Base-by-base conservation (phyloP, 2,113 vertebrate species). In the Cyrtonyx montezumae region DNA sequence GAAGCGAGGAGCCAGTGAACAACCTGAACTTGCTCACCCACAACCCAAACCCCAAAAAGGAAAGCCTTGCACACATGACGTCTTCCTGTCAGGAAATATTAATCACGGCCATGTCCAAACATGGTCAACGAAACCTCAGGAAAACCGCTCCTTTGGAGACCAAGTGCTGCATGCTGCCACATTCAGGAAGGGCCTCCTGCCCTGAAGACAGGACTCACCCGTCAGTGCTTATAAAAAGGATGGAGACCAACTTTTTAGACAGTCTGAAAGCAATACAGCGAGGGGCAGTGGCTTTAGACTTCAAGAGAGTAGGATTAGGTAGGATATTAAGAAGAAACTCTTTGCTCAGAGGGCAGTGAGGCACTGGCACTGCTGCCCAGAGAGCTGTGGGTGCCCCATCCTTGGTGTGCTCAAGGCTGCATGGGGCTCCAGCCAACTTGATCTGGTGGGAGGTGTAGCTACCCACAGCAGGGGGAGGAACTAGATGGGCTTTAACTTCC, bases 11-110 rank as follows among this genome's bases (percentile, higher is more conserved):
- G 95, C 90, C 89, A 76, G 48, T 0, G 67, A 63, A 94, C 37
- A 95, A 95, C 94, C 95, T 94, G 94, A 93, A 93, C 94, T 94
- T 48, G 67, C 77, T 84, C 94, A 85, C 90, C 79, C 90, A 79
- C 40, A 6, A 88, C 90, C 76, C 91, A 84, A 86, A 85, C 68
- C 90, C 90, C 7, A 5, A 49, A 90, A 40, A 96, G 96, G 96
- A 95, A 96, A 93, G 90, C 87, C 82, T 94, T 94, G 91, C n/a
- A n/a, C 3, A 3, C 93, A 86, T 71, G 93, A 96, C 91, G 8
- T 10, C 94, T 96, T 96, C 96, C 95, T 95, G 94, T 96, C 42
- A 91, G 96, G 96, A 96, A 96, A 84, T 90, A 91, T 95, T 94
- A 96, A 96, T 96, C 96, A 94, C 1, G 0, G 90, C 85, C 69